Percentiles rank a stretch among this genome's conserved stretches.
Evolutionary conservation across 2,797 vertebrate species (phyloP).

Genomic region (Euphonia xanthogaster): DNA sequence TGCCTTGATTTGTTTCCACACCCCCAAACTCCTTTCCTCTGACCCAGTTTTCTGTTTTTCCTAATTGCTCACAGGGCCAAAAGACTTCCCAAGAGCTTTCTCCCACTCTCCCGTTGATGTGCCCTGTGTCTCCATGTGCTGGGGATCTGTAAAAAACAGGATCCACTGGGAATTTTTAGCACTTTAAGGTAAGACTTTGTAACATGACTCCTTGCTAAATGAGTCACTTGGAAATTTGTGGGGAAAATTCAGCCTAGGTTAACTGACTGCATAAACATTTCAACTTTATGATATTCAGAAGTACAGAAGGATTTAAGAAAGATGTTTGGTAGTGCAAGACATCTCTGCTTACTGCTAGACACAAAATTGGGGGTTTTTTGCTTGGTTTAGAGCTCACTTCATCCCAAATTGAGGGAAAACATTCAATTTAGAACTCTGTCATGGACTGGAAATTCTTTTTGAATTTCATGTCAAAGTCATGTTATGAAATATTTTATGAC

Average conservation of each 20-base stretch:
- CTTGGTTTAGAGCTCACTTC: not conserved
- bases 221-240: not conserved
- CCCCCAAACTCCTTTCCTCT: not conserved
- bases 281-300: not conserved
- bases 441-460: not conserved
- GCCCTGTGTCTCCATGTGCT: not conserved
- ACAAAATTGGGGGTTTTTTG: not conserved
- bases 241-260: not conserved
- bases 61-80: not conserved
- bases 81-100: not conserved
- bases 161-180: not conserved
- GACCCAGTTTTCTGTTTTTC: not conserved
- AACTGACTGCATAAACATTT: not conserved
- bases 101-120: not conserved
- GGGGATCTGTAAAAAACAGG: not conserved
- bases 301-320: not conserved
- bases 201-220: not conserved
- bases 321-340: not conserved
- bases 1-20: not conserved
- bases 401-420: not conserved
- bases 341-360: not conserved
- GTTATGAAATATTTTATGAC: conserved; percentile 1
- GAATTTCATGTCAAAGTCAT: not conserved
- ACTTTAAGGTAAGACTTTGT: conserved; percentile 27
- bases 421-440: not conserved